Evolutionary conservation across 2,888 invertebrate species (phyloP).

Genomic region (Agrotis segetum): DNA sequence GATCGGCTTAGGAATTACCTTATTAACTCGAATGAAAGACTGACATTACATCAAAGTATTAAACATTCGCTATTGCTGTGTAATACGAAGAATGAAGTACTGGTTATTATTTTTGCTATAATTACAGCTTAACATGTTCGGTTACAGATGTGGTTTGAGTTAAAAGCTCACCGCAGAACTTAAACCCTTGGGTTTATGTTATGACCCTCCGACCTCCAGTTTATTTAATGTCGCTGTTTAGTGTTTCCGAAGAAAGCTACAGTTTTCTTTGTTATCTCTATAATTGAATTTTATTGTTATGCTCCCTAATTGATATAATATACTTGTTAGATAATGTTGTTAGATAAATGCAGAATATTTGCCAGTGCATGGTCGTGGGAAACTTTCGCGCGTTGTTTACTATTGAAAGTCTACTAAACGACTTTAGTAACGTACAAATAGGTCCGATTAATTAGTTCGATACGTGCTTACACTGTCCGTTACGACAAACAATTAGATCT

Average conservation of each 20-base stretch:
- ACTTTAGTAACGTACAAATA: constrained; percentile 60
- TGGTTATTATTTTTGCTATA: constrained; percentile 10
- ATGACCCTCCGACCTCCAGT: neutral
- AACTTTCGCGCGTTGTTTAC: constrained; percentile 74
- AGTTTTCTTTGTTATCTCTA: constrained; percentile 44
- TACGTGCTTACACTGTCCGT: constrained; percentile 56
- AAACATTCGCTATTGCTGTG: constrained; percentile 15
- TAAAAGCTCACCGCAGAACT: constrained; percentile 9
- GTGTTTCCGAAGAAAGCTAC: constrained; percentile 9
- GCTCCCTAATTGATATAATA: constrained; percentile 58
- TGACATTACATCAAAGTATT: constrained; percentile 38
- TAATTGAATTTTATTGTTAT: constrained; percentile 54
- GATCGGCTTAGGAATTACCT: constrained; percentile 56
- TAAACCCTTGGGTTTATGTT: constrained; percentile 1
- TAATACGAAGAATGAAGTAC: constrained; percentile 5
- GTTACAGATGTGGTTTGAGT: constrained; percentile 6
- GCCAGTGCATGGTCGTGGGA: constrained; percentile 70
- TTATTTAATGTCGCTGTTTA: constrained; percentile 11
- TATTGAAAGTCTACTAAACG: constrained; percentile 67
- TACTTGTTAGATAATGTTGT: constrained; percentile 65
- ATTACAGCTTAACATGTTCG: constrained; percentile 15
- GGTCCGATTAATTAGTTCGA: constrained; percentile 65
- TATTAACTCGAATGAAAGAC: constrained; percentile 35
- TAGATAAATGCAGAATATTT: constrained; percentile 67
- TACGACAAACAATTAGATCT: constrained; percentile 56